These are phyloP conservation scores for Dione juno DNA, from an alignment of 2,888 invertebrate genomes.

Conservation along the genomic window DNA sequence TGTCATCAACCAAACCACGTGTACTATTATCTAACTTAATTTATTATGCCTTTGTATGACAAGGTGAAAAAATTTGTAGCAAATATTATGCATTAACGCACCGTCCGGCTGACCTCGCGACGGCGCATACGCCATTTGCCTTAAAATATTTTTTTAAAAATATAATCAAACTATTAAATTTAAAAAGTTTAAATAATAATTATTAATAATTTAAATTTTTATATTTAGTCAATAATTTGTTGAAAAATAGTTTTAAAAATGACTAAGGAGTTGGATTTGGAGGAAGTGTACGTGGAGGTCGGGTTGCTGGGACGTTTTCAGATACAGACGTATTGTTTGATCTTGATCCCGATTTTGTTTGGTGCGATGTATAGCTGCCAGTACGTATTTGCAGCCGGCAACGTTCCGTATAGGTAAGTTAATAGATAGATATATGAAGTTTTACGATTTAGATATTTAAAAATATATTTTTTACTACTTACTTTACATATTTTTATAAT, in stretches of 20 bases:
- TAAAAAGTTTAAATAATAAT: not conserved
- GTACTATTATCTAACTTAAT: not conserved
- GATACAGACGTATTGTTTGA: conserved; percentile 66
- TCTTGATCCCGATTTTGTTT: conserved; percentile 74
- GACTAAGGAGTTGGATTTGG: conserved; percentile 54
- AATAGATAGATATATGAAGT: no score
- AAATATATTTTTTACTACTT: no score
- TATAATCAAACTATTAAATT: no score
- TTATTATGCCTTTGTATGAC: not conserved
- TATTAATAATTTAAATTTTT: not conserved
- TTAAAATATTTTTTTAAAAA: no score
- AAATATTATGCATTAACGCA: conserved; percentile 20
- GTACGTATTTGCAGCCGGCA: conserved; percentile 79
- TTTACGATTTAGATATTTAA: no score
- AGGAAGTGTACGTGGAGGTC: conserved; percentile 62
- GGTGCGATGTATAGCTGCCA: conserved; percentile 74
- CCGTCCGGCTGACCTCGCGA: not conserved
- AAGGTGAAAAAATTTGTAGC: conserved; percentile 4
- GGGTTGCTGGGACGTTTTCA: conserved; percentile 78
- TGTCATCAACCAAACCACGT: not conserved
- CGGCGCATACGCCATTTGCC: conserved; percentile 1
- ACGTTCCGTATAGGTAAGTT: conserved; percentile 72
- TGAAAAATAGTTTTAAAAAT: conserved; percentile 2
- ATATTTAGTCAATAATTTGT: not conserved
- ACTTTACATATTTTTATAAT: no score